Percentiles rank a stretch among this genome's conserved stretches.
phyloP scores from a whole-genome alignment of 2,113 vertebrate genomes.

The Coreoperca whiteheadi region DNA sequence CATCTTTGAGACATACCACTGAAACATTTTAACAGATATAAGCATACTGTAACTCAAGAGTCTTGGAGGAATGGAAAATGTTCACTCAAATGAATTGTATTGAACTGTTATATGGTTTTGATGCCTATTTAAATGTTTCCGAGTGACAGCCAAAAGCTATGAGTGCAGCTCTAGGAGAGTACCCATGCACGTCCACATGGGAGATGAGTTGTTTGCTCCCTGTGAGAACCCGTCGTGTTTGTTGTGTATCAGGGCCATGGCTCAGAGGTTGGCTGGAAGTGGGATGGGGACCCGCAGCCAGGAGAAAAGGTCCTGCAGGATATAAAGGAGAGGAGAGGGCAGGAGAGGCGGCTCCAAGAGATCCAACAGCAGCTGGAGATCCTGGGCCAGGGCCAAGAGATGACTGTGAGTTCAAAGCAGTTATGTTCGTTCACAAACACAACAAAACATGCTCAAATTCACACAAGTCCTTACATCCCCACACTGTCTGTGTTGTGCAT shows the following conservation, averaged over 20 bases:
- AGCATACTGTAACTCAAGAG: constrained; percentile 5
- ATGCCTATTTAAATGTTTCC: constrained; percentile 39
- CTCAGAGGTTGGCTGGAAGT: constrained; percentile 73
- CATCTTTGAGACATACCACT: constrained; percentile 16
- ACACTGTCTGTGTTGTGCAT: constrained; percentile 15
- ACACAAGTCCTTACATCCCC: constrained; percentile 30
- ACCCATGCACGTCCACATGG: constrained; percentile 31
- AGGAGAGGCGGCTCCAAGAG: constrained; percentile 87
- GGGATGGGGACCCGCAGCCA: constrained; percentile 77
- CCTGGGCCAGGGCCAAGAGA: constrained; percentile 78
- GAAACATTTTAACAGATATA: neutral
- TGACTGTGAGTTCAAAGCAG: constrained; percentile 81
- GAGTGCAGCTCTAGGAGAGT: constrained; percentile 32
- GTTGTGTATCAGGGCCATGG: constrained; percentile 83
- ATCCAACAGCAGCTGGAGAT: constrained; percentile 90
- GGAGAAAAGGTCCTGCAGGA: constrained; percentile 90
- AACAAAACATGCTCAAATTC: constrained; percentile 16
- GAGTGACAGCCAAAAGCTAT: constrained; percentile 28
- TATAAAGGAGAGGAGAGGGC: constrained; percentile 86
- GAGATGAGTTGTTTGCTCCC: constrained; percentile 53
- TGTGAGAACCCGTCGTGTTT: constrained; percentile 69
- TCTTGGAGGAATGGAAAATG: constrained; percentile 42
- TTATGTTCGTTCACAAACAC: constrained; percentile 29
- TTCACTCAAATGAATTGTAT: constrained; percentile 39
- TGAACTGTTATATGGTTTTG: constrained; percentile 35